A percentile compares a stretch with the other conserved stretches of the same genome.
Evolutionary conservation across 53 echinoderm and acorn worm genomes (phyloP).

Genomic region (Paelopatides confundens): DNA sequence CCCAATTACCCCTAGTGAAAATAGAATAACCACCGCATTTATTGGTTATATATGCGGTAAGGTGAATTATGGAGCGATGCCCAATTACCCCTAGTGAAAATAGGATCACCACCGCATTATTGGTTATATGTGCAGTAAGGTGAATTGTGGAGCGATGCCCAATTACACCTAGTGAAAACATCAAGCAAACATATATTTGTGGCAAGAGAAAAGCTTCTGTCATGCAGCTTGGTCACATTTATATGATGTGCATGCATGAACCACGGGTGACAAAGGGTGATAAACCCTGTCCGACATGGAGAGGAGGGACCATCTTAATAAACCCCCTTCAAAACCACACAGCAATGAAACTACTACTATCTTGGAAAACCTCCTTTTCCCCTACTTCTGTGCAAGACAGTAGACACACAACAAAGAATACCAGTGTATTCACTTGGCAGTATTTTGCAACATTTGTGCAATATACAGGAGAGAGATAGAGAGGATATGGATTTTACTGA

Average conservation of each 20-base stretch:
- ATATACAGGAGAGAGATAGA: slow-evolving; percentile 1
- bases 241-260: not conserved
- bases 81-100: too few relatives aligned
- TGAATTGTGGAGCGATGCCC: too few relatives aligned
- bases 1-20: too few relatives aligned
- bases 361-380: not conserved
- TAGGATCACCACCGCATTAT: too few relatives aligned
- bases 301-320: not conserved
- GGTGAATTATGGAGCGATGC: too few relatives aligned
- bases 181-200: not conserved
- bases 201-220: not conserved
- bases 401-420: too few relatives aligned
- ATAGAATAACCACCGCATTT: too few relatives aligned
- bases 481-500: not conserved
- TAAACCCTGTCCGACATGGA: not conserved
- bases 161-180: too few relatives aligned
- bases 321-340: not conserved
- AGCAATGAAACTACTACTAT: not conserved
- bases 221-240: not conserved
- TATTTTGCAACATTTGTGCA: not conserved
- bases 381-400: too few relatives aligned
- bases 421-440: not conserved
- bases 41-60: too few relatives aligned
- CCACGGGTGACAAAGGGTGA: not conserved
- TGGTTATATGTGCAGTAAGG: too few relatives aligned